phyloP scores from a whole-genome alignment of 2,113 vertebrate species.

The Cariama cristata region DNA sequence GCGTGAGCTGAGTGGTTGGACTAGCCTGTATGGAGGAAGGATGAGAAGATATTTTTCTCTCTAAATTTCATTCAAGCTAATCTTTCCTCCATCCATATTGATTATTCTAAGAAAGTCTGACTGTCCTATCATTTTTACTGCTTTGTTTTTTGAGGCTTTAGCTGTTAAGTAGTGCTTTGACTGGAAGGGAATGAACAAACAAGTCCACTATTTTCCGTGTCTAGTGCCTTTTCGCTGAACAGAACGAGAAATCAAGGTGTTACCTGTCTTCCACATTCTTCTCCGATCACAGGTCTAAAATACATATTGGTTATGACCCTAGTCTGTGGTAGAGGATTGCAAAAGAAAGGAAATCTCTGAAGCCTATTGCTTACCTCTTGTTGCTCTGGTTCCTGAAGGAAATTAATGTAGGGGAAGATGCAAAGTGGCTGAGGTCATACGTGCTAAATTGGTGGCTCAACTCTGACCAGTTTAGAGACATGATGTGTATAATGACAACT shows the following conservation, averaged over 20 bases:
- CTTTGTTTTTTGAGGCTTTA: neutral
- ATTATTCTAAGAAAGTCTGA: neutral
- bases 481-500: neutral
- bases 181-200: neutral
- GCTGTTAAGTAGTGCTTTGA: neutral
- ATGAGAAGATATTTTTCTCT: neutral
- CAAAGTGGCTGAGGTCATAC: neutral
- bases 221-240: neutral
- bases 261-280: neutral
- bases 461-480: neutral
- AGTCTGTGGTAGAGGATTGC: neutral
- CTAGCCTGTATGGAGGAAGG: neutral
- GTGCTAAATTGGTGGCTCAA: rapidly evolving
- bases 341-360: neutral
- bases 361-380: neutral
- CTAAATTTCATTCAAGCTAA: neutral
- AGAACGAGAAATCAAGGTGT: neutral
- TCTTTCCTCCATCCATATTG: neutral
- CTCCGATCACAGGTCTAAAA: neutral
- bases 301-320: neutral
- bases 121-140: neutral
- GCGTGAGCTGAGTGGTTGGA: neutral
- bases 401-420: neutral
- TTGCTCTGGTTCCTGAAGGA: neutral
- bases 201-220: neutral